Conservation (phyloP, 1,140 invertebrate species). For the Orussus abietinus region DNA sequence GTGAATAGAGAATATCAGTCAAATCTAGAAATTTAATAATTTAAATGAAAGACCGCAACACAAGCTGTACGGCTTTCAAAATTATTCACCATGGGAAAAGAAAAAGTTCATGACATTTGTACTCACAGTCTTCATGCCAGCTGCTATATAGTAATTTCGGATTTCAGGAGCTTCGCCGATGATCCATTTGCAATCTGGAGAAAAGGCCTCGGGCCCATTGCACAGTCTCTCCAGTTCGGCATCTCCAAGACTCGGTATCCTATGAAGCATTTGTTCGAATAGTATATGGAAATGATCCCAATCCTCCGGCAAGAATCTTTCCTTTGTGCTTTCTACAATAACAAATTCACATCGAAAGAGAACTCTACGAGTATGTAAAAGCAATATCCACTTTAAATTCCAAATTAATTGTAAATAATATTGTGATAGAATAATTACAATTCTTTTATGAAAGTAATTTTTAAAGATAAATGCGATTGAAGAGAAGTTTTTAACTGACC, state of each 20-base stretch:
- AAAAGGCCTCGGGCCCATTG: slow-evolving; percentile 91
- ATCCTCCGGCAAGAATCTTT: slow-evolving; percentile 71
- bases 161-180: slow-evolving; percentile 92
- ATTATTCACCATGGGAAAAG: neutral
- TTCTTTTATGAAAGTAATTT: no score
- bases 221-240: slow-evolving; percentile 73
- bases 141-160: slow-evolving; percentile 91
- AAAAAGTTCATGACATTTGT: no score
- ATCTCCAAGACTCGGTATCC: slow-evolving; percentile 74
- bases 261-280: slow-evolving; percentile 77
- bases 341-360: slow-evolving; percentile 13
- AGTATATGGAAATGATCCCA: slow-evolving; percentile 96
- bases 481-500: slow-evolving; percentile 48
- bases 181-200: slow-evolving; percentile 88
- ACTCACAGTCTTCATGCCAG: slow-evolving; percentile 85
- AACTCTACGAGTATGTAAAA: slow-evolving; percentile 9
- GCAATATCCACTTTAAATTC: no score
- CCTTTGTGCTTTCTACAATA: slow-evolving; percentile 50
- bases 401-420: no score
- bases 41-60: neutral
- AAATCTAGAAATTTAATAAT: neutral
- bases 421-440: no score
- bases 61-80: neutral
- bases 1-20: neutral
- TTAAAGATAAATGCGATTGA: no score